Percentiles rank a stretch among this genome's conserved stretches.
Evolutionary conservation across 2,113 vertebrate genomes (phyloP).

Genomic region (Leuciscus idus): DNA sequence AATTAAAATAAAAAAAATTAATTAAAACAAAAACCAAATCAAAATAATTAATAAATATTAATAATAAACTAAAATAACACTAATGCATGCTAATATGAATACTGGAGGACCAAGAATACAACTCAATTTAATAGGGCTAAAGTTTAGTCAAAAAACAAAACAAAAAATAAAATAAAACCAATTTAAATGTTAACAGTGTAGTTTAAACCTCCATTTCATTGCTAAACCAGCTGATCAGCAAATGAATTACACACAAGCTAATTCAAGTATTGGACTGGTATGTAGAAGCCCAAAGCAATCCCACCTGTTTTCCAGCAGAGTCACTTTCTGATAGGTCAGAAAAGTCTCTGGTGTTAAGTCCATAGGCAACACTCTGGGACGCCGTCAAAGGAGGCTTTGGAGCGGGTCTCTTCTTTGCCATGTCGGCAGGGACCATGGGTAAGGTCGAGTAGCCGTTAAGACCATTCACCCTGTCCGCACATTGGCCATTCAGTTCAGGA

Average conservation of each 20-base stretch:
- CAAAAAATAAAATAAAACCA: no score
- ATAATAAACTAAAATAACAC: not conserved
- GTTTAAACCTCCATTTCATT: not conserved
- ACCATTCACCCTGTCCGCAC: conserved; percentile 53
- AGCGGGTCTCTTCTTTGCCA: conserved; percentile 89
- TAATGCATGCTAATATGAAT: not conserved
- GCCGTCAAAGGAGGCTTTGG: conserved; percentile 81
- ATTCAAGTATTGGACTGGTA: not conserved
- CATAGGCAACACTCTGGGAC: conserved; percentile 75
- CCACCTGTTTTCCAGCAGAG: conserved; percentile 63
- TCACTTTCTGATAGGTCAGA: not conserved
- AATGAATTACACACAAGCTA: not conserved
- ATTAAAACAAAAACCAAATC: not conserved
- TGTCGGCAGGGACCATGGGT: conserved; percentile 67
- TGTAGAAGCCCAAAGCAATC: not conserved
- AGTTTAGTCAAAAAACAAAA: no score
- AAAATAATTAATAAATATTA: not conserved
- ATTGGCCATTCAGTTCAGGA: conserved; percentile 76
- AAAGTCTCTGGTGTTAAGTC: conserved; percentile 65
- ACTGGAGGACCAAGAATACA: not conserved
- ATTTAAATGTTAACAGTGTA: no score
- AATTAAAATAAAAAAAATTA: not conserved
- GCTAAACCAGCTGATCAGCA: not conserved
- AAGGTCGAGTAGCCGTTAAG: conserved; percentile 53
- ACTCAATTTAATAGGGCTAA: no score